These are phyloP conservation scores for Heteronetta atricapilla DNA, from an alignment of 2,113 vertebrate species.

Conservation along the genomic window DNA sequence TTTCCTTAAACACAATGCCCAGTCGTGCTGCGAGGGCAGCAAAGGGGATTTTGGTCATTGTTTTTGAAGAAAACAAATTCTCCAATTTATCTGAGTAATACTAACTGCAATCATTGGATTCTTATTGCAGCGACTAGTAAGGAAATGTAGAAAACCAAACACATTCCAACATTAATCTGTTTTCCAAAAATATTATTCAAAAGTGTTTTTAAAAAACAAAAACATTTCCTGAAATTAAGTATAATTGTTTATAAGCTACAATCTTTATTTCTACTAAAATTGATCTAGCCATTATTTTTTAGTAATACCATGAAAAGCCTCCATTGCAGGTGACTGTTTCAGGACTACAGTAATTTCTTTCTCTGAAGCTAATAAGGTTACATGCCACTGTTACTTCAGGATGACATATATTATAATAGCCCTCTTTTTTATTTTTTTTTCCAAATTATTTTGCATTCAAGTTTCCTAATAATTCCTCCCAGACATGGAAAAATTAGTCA, in stretches of 20 bases:
- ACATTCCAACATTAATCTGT: neutral
- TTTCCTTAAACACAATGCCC: neutral
- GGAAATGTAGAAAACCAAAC: neutral
- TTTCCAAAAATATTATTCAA: neutral
- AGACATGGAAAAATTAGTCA: neutral
- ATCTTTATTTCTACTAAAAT: neutral
- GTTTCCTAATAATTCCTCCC: neutral
- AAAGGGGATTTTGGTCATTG: neutral
- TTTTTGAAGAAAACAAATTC: neutral
- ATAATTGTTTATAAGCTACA: neutral
- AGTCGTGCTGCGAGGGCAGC: neutral
- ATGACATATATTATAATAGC: neutral
- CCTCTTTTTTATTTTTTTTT: neutral
- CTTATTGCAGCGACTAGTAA: neutral
- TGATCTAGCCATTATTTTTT: neutral
- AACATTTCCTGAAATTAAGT: neutral
- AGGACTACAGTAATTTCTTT: neutral
- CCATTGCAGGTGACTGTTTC: neutral
- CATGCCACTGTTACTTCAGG: neutral
- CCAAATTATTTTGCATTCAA: neutral
- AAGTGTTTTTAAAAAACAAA: neutral
- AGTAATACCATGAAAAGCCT: neutral
- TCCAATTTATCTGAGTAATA: neutral
- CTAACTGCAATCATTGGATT: neutral
- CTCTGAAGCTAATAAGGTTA: constrained; percentile 3